A percentile compares a stretch with the other conserved stretches of the same genome.
phyloP scores from a whole-genome alignment of 2,113 vertebrate species.

The Gavialis gangeticus region DNA sequence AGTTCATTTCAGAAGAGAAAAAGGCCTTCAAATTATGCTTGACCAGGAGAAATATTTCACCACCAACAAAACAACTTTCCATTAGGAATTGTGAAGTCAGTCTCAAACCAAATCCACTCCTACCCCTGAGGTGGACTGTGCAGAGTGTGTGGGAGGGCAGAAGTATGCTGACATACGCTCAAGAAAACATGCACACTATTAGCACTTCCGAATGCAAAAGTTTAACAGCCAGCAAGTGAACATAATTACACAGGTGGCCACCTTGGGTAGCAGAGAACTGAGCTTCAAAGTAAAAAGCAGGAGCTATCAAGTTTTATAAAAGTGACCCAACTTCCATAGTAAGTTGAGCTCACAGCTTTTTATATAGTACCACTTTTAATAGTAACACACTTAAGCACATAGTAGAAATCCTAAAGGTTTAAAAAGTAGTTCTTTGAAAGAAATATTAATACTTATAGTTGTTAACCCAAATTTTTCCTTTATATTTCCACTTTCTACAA shows the following conservation, averaged over 20 bases:
- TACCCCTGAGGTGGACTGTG: not conserved
- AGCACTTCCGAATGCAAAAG: conserved; percentile 32
- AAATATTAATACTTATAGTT: not conserved
- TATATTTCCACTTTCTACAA: not conserved
- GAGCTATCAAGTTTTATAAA: not conserved
- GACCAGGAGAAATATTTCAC: not conserved
- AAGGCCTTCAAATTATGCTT: not conserved
- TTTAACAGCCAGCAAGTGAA: conserved; percentile 26
- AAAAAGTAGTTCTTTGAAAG: not conserved
- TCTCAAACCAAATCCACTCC: not conserved
- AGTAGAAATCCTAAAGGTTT: not conserved
- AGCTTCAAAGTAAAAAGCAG: conserved; percentile 11
- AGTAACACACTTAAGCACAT: not conserved
- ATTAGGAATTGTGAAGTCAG: not conserved
- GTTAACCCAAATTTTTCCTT: not conserved
- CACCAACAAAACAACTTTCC: not conserved
- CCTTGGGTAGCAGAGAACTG: not conserved
- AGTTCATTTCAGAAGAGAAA: accelerated
- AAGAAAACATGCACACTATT: conserved; percentile 62
- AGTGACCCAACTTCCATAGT: not conserved
- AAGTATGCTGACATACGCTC: conserved; percentile 36
- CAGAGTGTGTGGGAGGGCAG: conserved; percentile 31
- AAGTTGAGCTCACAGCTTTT: not conserved
- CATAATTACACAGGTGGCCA: conserved; percentile 37
- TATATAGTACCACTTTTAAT: not conserved